These are phyloP conservation scores for Solea senegalensis DNA, from an alignment of 2,113 vertebrate genomes.

Conservation along the genomic window DNA sequence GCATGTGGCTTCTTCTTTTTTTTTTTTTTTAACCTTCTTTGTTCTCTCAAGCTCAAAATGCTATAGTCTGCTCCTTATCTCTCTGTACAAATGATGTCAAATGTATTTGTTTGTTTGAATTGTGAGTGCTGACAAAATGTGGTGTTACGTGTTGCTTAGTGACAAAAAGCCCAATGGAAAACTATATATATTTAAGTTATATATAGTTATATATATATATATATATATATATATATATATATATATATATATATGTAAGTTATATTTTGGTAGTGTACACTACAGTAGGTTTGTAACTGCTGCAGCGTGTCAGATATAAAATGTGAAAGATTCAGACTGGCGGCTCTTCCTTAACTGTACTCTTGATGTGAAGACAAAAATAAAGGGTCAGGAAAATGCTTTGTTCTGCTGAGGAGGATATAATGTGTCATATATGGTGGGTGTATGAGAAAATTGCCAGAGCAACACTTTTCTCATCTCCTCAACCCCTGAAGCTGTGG, in stretches of 20 bases:
- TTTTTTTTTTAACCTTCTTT: neutral
- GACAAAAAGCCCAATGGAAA: neutral
- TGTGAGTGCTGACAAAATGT: neutral
- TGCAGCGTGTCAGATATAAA: neutral
- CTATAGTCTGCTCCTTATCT: neutral
- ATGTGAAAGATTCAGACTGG: neutral
- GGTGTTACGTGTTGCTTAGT: neutral
- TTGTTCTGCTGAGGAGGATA: constrained; percentile 38
- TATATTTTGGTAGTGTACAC: constrained; percentile 3
- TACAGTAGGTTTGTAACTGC: neutral
- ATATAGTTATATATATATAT: no score
- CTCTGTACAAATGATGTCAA: no score
- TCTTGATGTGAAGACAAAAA: constrained; percentile 20
- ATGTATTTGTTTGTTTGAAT: neutral
- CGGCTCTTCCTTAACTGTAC: neutral
- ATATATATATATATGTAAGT: no score
- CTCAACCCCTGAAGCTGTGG: constrained; percentile 23
- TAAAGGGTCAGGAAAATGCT: constrained; percentile 21
- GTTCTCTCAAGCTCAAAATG: neutral
- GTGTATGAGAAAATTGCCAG: constrained; percentile 29
- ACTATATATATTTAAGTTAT: no score
- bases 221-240: no score
- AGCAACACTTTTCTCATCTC: constrained; percentile 19
- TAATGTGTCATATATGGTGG: constrained; percentile 30
- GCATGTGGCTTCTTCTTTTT: neutral